Conservation (phyloP, 2,113 vertebrate genomes). For the Pollachius pollachius region DNA sequence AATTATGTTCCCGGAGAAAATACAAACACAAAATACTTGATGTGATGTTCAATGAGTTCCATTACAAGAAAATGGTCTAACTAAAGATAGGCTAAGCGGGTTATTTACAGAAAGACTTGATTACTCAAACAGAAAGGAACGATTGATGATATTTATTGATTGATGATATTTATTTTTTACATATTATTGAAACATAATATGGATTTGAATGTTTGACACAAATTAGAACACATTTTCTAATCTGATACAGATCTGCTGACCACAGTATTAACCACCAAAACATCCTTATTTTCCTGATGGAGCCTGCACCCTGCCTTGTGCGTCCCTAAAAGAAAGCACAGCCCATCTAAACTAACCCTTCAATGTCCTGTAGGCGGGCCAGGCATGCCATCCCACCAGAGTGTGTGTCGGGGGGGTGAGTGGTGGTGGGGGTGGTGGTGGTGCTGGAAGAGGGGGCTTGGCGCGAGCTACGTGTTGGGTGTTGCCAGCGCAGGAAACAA, state of each 20-base stretch:
- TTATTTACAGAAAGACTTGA: too few relatives aligned
- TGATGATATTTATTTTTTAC: neutral
- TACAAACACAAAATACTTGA: constrained; percentile 3
- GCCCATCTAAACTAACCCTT: neutral
- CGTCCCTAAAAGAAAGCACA: neutral
- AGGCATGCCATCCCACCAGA: neutral
- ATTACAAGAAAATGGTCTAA: too few relatives aligned
- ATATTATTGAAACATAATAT: neutral
- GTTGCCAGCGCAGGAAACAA: constrained; percentile 71
- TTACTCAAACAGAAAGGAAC: too few relatives aligned
- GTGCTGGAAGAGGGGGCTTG: neutral
- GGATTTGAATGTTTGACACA: too few relatives aligned
- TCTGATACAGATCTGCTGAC: too few relatives aligned
- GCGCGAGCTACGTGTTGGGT: constrained; percentile 50
- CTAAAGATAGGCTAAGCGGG: too few relatives aligned
- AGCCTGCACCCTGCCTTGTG: too few relatives aligned
- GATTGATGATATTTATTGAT: neutral
- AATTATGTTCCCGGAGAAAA: constrained; percentile 8
- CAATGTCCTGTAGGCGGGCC: neutral
- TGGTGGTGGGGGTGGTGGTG: neutral
- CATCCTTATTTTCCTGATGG: too few relatives aligned
- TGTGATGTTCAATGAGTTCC: too few relatives aligned
- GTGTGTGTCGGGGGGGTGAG: neutral
- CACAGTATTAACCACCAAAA: too few relatives aligned
- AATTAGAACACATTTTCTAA: too few relatives aligned